Evolutionary conservation across 2,113 vertebrate genomes (phyloP).

Genomic region (Lagopus leucura): DNA sequence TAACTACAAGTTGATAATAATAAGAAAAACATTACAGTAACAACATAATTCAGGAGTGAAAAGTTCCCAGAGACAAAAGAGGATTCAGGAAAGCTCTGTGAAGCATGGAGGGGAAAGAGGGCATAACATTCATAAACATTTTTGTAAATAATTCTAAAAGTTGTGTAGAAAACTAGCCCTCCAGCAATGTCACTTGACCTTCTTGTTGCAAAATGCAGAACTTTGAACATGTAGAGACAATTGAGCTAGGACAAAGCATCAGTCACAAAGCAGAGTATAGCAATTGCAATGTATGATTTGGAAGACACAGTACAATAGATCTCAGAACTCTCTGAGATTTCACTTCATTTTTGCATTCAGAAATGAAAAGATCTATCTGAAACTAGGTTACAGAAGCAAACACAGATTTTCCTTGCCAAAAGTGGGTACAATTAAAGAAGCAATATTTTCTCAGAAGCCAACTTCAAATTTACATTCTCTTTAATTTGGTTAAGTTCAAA

Average conservation of each 20-base stretch:
- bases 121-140: neutral
- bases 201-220: neutral
- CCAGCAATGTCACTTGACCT: neutral
- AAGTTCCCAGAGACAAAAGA: neutral
- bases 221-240: accelerated
- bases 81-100: neutral
- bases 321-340: neutral
- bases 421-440: neutral
- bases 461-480: neutral
- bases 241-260: neutral
- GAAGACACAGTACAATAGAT: neutral
- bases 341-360: neutral
- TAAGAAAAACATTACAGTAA: neutral
- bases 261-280: accelerated
- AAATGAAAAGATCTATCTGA: neutral
- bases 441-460: neutral
- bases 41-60: neutral
- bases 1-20: neutral
- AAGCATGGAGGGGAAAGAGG: accelerated
- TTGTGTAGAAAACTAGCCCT: neutral
- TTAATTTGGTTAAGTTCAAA: neutral
- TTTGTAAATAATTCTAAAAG: neutral
- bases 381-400: neutral
- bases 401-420: neutral
- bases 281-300: neutral